phyloP scores from a whole-genome alignment of 2,797 vertebrate species.

The Clarias fuscus region DNA sequence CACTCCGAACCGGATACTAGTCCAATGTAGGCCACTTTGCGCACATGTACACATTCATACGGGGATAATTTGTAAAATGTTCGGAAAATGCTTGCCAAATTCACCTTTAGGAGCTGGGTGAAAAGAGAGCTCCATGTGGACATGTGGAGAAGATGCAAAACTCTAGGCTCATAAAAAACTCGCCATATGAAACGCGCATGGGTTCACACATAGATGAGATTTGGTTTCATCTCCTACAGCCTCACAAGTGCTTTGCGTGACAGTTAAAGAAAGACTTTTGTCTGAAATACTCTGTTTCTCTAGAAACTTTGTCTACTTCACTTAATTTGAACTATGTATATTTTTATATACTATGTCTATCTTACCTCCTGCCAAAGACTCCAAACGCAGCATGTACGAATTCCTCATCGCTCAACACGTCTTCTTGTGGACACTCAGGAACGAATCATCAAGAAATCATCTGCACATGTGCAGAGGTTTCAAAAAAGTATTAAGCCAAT shows the following conservation, averaged over 20 bases:
- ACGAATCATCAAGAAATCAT: background rate
- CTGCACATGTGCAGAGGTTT: background rate
- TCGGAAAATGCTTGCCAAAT: background rate
- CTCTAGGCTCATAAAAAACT: background rate
- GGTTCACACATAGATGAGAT: background rate
- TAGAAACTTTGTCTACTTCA: background rate
- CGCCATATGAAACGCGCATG: background rate
- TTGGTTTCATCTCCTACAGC: background rate
- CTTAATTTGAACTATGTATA: background rate
- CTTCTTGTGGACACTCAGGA: background rate
- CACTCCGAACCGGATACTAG: background rate
- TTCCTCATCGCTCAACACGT: conserved; percentile 30
- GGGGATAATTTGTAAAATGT: no score
- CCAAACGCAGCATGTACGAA: conserved; percentile 44
- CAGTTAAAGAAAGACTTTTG: background rate
- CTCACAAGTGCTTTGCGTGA: background rate
- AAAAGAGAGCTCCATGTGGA: background rate
- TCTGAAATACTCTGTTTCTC: background rate
- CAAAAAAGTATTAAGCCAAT: no score
- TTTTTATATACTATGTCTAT: background rate
- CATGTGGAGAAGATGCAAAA: background rate
- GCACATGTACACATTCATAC: background rate
- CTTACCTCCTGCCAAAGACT: conserved; percentile 27
- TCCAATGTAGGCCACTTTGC: background rate
- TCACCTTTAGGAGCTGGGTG: background rate